Base-by-base conservation (phyloP, 2,113 vertebrate genomes). In the Dipodomys ordii region DNA sequence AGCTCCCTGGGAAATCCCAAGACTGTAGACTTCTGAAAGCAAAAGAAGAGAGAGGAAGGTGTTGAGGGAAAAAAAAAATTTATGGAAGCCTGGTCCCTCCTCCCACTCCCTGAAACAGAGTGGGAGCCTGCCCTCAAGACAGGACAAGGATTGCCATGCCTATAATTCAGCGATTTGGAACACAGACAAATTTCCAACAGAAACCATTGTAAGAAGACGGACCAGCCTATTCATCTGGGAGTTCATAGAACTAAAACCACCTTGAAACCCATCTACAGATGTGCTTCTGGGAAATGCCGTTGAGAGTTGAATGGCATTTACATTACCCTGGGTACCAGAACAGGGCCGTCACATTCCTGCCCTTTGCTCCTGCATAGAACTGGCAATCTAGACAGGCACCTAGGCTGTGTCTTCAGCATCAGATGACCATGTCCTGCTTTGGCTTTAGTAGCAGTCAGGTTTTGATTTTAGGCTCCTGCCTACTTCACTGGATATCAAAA, bases 1-100 rank as follows among this genome's bases (percentile, higher is more conserved):
- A 87, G 82, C 79, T 92, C 39, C 85, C 74, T 81, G 74, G 73
- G 93, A 78, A 96, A 72, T 94, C 92, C 90, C 77, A 39, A 39
- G 57, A 78, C 71, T 35, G 39, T 16, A 32, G 32, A 86, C 83
- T 92, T 93, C 44, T 86, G 76, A 95, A 84, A 32, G 23, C 39
- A 88, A 76, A 86, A 62, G 25, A 79, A 77, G 9, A 11, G 32
- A 8, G 8, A 1, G 23, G 15, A 12, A 64, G 12, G 72, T 18
- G 8, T 77, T 20, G 30, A 73, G 44, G 57, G 83, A 88, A 65
- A 32, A 27, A 60, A 39, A 65, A 23, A 12, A 11, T 49, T 57
- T 46, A 35, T 72, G 73, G 91, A 94, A 88, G 78, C 28, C 44
- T 1, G 84, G 65, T 28, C 22, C 62, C 6, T 3, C 20, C 35